phyloP scores from a whole-genome alignment of 2,797 vertebrate genomes.

The Falco novaeseelandiae region DNA sequence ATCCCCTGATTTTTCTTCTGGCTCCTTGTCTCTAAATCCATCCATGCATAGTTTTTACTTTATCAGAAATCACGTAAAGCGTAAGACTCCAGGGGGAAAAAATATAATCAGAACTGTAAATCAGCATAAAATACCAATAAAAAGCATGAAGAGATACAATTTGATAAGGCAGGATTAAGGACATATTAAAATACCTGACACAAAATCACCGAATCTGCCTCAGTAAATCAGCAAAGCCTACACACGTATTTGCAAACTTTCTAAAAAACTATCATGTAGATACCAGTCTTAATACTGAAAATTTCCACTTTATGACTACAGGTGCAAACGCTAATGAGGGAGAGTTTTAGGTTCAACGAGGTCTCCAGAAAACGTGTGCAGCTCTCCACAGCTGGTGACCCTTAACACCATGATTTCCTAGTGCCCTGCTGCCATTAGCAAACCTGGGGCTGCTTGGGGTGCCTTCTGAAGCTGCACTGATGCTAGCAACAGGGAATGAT shows the following conservation, averaged over 20 bases:
- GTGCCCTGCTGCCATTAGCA: background rate
- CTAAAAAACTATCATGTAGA: background rate
- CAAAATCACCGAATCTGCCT: background rate
- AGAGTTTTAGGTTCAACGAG: background rate
- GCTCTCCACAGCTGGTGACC: background rate
- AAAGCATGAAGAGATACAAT: background rate
- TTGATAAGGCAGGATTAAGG: background rate
- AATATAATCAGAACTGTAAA: background rate
- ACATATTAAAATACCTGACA: background rate
- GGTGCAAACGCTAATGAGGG: background rate
- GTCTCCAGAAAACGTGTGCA: background rate
- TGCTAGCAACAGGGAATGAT: too few relatives aligned
- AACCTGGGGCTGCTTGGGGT: background rate
- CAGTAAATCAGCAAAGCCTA: background rate
- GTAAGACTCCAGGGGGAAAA: background rate
- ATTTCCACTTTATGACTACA: background rate
- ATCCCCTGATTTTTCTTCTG: background rate
- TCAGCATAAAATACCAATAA: background rate
- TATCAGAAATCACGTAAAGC: background rate
- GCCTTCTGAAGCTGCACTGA: background rate
- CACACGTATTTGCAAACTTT: accelerated
- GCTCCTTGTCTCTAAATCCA: background rate
- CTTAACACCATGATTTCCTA: accelerated
- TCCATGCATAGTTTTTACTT: background rate
- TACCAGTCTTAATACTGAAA: background rate